Evolutionary conservation across 2,888 invertebrate species (phyloP).

Genomic region (Lamellibrachia satsuma): DNA sequence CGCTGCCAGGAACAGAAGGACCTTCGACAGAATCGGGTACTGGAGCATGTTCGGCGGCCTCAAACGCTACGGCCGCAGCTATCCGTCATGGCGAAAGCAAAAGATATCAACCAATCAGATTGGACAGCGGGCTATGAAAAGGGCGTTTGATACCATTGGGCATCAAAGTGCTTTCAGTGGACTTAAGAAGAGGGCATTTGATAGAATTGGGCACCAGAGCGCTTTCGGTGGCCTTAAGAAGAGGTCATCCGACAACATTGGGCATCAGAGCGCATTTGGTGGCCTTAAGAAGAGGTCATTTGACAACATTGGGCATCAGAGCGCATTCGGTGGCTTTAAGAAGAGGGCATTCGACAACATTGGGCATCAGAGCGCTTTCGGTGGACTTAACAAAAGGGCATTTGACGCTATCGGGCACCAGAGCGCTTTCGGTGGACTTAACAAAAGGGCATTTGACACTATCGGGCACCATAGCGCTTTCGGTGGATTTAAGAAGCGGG

Average conservation of each 20-base stretch:
- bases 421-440: neutral
- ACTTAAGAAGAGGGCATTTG: constrained; percentile 17
- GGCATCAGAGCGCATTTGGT: neutral
- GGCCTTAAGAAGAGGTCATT: constrained; percentile 14
- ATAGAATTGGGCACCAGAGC: constrained; percentile 3
- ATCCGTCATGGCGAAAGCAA: neutral
- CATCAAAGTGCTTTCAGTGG: constrained; percentile 13
- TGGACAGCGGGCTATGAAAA: neutral
- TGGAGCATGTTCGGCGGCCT: neutral
- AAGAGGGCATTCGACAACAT: constrained; percentile 20
- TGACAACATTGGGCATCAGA: neutral
- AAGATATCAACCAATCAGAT: neutral
- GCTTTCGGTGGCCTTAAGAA: neutral
- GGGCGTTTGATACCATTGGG: constrained; percentile 20
- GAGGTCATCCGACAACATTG: constrained; percentile 7
- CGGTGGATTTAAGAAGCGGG: neutral
- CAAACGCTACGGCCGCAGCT: neutral
- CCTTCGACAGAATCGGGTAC: neutral
- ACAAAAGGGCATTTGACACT: constrained; percentile 20
- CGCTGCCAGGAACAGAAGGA: neutral
- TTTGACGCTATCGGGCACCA: neutral
- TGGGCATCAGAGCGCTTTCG: constrained; percentile 18
- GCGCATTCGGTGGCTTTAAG: neutral
- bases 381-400: neutral
- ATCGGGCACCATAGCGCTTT: constrained; percentile 6